These are phyloP conservation scores for Drosophila orosa DNA, from an alignment of 1,140 invertebrate genomes.

Conservation along the genomic window DNA sequence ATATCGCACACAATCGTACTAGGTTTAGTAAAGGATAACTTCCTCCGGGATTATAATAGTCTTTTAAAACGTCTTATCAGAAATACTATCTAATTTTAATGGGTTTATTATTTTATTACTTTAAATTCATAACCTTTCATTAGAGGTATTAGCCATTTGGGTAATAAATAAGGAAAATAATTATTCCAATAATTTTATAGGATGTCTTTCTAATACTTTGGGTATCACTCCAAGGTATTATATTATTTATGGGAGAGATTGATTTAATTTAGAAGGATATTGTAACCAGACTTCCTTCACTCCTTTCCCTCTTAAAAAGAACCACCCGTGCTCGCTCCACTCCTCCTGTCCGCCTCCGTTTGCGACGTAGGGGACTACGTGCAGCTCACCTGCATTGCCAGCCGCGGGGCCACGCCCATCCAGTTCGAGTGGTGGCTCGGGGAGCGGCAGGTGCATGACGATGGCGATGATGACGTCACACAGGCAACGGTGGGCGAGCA, in stretches of 20 bases:
- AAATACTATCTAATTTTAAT: too few species aligned
- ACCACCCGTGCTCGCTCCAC: slow-evolving; percentile 90
- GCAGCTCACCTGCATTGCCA: slow-evolving; percentile 88
- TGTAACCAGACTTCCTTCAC: background rate
- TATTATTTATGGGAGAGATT: background rate
- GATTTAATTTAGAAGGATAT: background rate
- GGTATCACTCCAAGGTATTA: too few species aligned
- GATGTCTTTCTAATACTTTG: too few species aligned
- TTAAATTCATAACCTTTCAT: background rate
- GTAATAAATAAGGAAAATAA: too few species aligned
- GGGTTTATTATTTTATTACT: too few species aligned
- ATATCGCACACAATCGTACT: background rate
- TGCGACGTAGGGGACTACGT: slow-evolving; percentile 90
- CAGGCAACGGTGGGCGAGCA: slow-evolving; percentile 86
- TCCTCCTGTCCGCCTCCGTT: slow-evolving; percentile 90
- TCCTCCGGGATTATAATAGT: too few species aligned
- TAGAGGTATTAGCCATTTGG: too few species aligned
- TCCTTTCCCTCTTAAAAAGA: slow-evolving; percentile 85
- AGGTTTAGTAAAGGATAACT: background rate
- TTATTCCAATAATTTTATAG: too few species aligned
- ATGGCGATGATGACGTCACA: slow-evolving; percentile 59
- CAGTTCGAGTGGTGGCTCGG: slow-evolving; percentile 88
- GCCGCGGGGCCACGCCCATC: slow-evolving; percentile 89
- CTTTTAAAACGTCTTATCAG: too few species aligned
- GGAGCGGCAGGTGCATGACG: slow-evolving; percentile 76